Conservation (phyloP, 2,888 invertebrate species). For the Scaptomyza parva region DNA sequence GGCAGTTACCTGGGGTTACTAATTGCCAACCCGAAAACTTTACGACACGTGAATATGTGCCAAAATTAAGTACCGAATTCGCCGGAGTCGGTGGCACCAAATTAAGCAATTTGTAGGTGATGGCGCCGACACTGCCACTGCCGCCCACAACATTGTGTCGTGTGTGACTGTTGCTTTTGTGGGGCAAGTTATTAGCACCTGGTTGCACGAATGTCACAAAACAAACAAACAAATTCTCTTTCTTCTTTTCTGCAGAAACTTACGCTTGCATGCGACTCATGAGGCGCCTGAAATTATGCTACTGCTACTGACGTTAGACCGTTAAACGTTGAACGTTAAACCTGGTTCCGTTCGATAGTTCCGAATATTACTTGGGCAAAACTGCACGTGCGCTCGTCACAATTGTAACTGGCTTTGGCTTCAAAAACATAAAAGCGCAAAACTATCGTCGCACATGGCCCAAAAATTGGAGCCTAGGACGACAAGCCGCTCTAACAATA, state of each 20-base stretch:
- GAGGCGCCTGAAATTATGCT: conserved; percentile 70
- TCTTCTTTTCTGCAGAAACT: conserved; percentile 64
- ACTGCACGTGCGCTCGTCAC: conserved; percentile 72
- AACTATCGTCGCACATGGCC: conserved; percentile 29
- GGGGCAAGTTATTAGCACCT: conserved; percentile 61
- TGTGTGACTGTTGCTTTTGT: conserved; percentile 34
- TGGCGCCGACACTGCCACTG: conserved; percentile 20
- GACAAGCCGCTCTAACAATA: conserved; percentile 35
- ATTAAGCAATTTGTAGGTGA: conserved; percentile 70
- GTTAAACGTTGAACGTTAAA: conserved; percentile 6
- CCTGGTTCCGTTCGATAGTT: too few relatives aligned
- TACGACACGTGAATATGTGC: conserved; percentile 57
- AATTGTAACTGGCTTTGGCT: conserved; percentile 66
- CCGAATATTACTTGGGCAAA: conserved; percentile 51
- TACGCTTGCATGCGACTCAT: conserved; percentile 82
- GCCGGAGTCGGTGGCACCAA: conserved; percentile 48
- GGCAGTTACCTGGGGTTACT: conserved; percentile 55
- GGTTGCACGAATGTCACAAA: conserved; percentile 43
- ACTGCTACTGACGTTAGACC: conserved; percentile 9
- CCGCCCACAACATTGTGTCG: conserved; percentile 46
- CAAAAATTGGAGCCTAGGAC: conserved; percentile 11
- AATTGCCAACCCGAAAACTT: conserved; percentile 62
- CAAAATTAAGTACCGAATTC: conserved; percentile 40
- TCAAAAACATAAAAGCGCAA: conserved; percentile 75
- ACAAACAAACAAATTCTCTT: conserved; percentile 9